phyloP scores from a whole-genome alignment of 1,140 invertebrate genomes.

The Physella acuta region DNA sequence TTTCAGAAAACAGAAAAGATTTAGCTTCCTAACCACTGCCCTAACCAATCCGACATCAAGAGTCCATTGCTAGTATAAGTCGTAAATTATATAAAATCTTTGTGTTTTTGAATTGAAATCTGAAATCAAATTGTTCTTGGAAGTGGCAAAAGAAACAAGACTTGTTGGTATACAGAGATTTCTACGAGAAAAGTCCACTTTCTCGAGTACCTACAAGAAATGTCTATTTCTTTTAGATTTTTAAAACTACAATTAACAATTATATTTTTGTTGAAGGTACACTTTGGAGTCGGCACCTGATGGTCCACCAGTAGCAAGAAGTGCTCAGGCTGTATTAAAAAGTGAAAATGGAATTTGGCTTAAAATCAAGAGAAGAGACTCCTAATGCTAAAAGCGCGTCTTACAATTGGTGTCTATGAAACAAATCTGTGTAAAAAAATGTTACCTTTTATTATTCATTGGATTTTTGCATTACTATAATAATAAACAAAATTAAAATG shows the following conservation, averaged over 20 bases:
- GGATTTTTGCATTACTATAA: too few species aligned
- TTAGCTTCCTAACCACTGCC: too few species aligned
- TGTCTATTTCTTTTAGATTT: not conserved
- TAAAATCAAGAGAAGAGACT: not conserved
- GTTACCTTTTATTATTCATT: too few species aligned
- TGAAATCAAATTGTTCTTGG: too few species aligned
- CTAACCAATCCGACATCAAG: not conserved
- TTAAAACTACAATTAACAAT: not conserved
- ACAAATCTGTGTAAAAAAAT: too few species aligned
- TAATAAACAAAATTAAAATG: too few species aligned
- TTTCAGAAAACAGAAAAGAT: too few species aligned
- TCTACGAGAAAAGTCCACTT: not conserved
- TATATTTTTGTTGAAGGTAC: not conserved
- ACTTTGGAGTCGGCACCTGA: not conserved
- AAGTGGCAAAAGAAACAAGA: too few species aligned
- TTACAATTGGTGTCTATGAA: too few species aligned
- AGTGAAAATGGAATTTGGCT: conserved; percentile 3
- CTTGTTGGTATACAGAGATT: not conserved
- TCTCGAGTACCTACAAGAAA: not conserved
- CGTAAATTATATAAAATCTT: not conserved
- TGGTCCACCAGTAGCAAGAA: not conserved
- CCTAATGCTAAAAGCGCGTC: too few species aligned
- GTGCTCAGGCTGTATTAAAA: not conserved
- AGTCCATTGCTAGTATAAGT: not conserved
- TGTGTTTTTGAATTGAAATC: not conserved